phyloP scores from a whole-genome alignment of 2,113 vertebrate species.

The Petaurus breviceps region DNA sequence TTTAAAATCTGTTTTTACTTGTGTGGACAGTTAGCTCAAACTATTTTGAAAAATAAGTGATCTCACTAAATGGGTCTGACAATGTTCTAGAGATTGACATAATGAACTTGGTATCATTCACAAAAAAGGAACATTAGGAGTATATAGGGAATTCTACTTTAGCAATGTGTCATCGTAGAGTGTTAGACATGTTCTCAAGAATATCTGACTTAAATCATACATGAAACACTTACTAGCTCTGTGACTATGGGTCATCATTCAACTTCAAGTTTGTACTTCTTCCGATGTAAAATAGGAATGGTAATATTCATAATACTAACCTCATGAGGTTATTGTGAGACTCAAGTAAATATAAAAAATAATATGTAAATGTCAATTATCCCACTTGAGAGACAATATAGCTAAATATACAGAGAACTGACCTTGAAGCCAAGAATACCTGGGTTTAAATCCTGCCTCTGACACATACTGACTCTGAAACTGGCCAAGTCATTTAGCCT shows the following conservation, averaged over 20 bases:
- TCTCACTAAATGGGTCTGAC: background rate
- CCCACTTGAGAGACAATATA: background rate
- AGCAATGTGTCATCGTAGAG: background rate
- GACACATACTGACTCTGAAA: background rate
- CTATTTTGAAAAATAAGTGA: background rate
- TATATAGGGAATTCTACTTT: background rate
- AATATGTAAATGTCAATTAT: background rate
- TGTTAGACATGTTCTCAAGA: background rate
- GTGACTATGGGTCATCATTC: background rate
- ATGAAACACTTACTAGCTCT: background rate
- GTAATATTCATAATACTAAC: background rate
- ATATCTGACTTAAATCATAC: background rate
- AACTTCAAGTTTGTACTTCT: background rate
- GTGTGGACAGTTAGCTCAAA: background rate
- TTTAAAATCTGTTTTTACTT: background rate
- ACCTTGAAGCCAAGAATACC: background rate
- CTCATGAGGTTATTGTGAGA: background rate
- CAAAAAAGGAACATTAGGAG: background rate
- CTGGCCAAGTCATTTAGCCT: background rate
- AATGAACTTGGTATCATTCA: background rate
- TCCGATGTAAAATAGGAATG: background rate
- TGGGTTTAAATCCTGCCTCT: background rate
- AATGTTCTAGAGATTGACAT: background rate
- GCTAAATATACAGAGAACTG: background rate
- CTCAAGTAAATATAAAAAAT: background rate